phyloP scores from a whole-genome alignment of 2,113 vertebrate genomes.

The cattle (Bos taurus) region ARS-UCD2.0 NC_037335.1:52207501-52208000 shows the following conservation, averaged over 20 bases:
- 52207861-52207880: slow-evolving; percentile 8
- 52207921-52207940: slow-evolving; percentile 25
- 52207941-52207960: slow-evolving; percentile 48
- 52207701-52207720: background rate
- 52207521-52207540: background rate
- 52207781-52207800: background rate
- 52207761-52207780: background rate
- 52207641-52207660: background rate
- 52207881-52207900: background rate
- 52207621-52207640: background rate
- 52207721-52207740: background rate
- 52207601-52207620: background rate
- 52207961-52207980: background rate
- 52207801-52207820: background rate
- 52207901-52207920: slow-evolving; percentile 19
- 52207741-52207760: background rate
- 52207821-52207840: background rate
- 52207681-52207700: background rate
- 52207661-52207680: background rate
- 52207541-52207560: background rate
- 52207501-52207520: background rate
- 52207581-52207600: background rate
- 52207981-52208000: slow-evolving; percentile 49
- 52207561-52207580: background rate
- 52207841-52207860: background rate